These are phyloP conservation scores for Pachyramphus minor DNA, from an alignment of 2,113 vertebrate species.

Conservation along the genomic window DNA sequence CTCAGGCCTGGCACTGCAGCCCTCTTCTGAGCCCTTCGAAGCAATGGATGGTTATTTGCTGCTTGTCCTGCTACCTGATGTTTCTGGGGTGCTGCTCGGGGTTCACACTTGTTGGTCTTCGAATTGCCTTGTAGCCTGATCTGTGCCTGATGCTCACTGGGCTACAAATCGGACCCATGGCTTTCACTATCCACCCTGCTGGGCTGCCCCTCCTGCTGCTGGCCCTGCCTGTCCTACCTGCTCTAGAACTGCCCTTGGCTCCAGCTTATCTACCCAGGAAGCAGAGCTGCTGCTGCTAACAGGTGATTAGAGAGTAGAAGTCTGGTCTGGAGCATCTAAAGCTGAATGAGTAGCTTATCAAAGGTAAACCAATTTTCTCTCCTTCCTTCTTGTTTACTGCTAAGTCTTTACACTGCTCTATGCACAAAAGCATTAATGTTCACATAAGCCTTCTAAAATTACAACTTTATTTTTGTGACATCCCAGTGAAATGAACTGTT, in stretches of 20 bases:
- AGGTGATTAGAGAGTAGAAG: neutral
- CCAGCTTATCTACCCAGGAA: too few species aligned
- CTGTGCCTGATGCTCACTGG: neutral
- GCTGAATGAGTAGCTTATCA: neutral
- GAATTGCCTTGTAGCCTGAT: neutral
- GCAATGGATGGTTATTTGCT: fast-evolving
- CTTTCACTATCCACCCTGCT: neutral
- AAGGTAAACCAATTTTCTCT: neutral
- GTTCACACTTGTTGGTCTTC: fast-evolving
- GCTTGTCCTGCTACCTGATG: neutral
- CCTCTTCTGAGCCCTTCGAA: fast-evolving
- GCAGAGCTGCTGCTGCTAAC: neutral
- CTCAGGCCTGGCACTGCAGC: fast-evolving
- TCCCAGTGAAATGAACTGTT: neutral
- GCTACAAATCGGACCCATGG: neutral
- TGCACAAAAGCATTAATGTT: neutral
- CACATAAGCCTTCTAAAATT: neutral
- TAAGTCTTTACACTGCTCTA: neutral
- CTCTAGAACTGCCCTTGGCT: neutral
- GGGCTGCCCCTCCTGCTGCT: neutral
- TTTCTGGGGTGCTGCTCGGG: neutral
- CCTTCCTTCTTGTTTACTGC: neutral
- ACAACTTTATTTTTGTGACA: neutral
- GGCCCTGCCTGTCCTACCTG: neutral
- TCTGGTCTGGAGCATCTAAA: neutral